Conservation (phyloP, 2,113 vertebrate genomes). For the Stegostoma tigrinum region DNA sequence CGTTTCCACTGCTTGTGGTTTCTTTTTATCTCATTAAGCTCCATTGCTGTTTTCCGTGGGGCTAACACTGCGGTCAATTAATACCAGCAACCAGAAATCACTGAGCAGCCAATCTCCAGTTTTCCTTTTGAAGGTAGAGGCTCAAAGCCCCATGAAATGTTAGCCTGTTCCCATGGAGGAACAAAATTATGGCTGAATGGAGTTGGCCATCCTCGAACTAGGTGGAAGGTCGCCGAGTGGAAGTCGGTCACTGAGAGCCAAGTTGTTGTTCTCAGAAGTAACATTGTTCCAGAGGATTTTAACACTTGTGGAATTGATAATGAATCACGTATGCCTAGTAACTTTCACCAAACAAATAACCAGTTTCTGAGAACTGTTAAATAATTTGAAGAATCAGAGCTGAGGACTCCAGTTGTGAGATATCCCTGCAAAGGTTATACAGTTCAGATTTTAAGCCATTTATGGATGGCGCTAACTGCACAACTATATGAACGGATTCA, state of each 20-base stretch:
- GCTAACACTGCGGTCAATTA: neutral
- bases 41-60: neutral
- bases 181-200: neutral
- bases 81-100: neutral
- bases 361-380: neutral
- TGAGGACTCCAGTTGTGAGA: neutral
- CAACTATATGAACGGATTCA: neutral
- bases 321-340: neutral
- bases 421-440: neutral
- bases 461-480: neutral
- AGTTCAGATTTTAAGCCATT: neutral
- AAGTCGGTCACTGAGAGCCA: neutral
- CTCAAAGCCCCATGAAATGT: neutral
- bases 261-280: neutral
- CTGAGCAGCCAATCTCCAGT: neutral
- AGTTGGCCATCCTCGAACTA: neutral
- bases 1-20: neutral
- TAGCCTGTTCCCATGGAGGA: conserved; percentile 18
- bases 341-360: neutral
- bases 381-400: neutral
- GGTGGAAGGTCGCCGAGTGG: neutral
- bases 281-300: neutral
- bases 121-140: neutral
- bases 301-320: conserved; percentile 7
- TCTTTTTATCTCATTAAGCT: neutral